Percentiles rank a stretch among this genome's conserved stretches.
Conservation (phyloP, 2,888 invertebrate species). For the Lasioglossum marginatum region DNA sequence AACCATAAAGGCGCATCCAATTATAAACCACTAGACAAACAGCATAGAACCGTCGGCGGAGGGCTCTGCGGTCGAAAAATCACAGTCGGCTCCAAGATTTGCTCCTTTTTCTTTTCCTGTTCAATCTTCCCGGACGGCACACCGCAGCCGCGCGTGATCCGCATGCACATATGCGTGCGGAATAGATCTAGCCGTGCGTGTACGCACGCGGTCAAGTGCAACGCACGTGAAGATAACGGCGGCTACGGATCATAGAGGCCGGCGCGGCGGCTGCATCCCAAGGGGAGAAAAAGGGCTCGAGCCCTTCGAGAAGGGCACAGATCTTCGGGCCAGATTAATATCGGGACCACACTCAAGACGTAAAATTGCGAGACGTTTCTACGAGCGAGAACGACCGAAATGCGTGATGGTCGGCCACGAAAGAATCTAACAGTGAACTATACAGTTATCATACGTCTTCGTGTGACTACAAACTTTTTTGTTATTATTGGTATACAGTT, state of each 20-base stretch:
- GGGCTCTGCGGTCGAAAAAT: slow-evolving; percentile 32
- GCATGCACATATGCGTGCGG: slow-evolving; percentile 68
- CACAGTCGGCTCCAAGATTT: not conserved
- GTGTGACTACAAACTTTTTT: no score
- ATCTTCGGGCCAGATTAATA: slow-evolving; percentile 67
- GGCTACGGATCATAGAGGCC: slow-evolving; percentile 71
- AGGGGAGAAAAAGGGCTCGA: slow-evolving; percentile 21
- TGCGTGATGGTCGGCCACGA: not conserved
- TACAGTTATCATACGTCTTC: no score
- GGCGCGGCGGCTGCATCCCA: slow-evolving; percentile 56
- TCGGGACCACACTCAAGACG: slow-evolving; percentile 37
- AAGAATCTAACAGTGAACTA: not conserved
- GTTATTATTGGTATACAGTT: no score
- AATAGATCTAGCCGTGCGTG: slow-evolving; percentile 42
- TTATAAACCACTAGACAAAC: slow-evolving; percentile 39
- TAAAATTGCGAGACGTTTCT: slow-evolving; percentile 44
- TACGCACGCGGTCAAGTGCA: slow-evolving; percentile 57
- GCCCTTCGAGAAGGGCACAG: slow-evolving; percentile 54
- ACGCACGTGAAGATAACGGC: slow-evolving; percentile 71
- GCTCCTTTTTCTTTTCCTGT: slow-evolving; percentile 35
- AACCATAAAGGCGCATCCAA: slow-evolving; percentile 26
- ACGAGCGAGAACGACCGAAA: not conserved
- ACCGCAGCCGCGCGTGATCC: slow-evolving; percentile 74
- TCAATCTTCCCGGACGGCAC: slow-evolving; percentile 62
- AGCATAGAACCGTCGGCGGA: slow-evolving; percentile 2